Evolutionary conservation across 1,140 invertebrate genomes (phyloP).

Genomic region (Druon quercuslanigerum): DNA sequence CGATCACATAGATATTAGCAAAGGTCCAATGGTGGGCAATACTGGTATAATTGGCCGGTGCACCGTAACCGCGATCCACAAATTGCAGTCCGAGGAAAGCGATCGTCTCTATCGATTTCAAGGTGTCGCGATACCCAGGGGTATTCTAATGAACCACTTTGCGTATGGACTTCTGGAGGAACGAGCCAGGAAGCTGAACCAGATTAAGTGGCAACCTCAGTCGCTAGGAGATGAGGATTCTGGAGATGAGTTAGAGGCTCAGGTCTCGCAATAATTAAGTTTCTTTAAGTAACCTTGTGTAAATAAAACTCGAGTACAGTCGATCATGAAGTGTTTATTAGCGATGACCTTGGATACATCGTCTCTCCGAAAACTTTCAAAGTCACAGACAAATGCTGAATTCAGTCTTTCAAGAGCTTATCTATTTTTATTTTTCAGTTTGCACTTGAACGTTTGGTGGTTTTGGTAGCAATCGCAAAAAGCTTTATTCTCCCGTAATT

Average conservation of each 20-base stretch:
- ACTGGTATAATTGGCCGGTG: slow-evolving; percentile 85
- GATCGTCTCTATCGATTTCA: slow-evolving; percentile 89
- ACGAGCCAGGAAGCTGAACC: slow-evolving; percentile 82
- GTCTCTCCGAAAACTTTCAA: no score
- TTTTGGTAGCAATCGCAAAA: background rate
- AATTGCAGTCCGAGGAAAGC: slow-evolving; percentile 77
- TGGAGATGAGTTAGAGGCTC: slow-evolving; percentile 44
- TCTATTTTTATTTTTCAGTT: background rate
- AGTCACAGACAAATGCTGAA: no score
- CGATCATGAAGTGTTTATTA: background rate
- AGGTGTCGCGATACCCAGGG: slow-evolving; percentile 89
- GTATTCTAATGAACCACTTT: slow-evolving; percentile 87
- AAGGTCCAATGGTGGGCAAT: slow-evolving; percentile 90
- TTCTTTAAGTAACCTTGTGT: slow-evolving; percentile 26
- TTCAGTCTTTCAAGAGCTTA: background rate
- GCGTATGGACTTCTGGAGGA: slow-evolving; percentile 86
- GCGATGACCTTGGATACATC: background rate
- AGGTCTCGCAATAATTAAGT: slow-evolving; percentile 54
- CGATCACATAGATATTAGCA: slow-evolving; percentile 92
- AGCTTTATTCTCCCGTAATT: background rate
- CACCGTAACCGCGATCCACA: slow-evolving; percentile 84
- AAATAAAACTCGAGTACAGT: slow-evolving; percentile 32
- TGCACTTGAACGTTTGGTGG: background rate
- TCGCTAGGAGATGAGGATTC: slow-evolving; percentile 32
- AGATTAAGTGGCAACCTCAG: slow-evolving; percentile 56